Base-by-base conservation (phyloP, 2,888 invertebrate genomes). In the Tiphia femorata region DNA sequence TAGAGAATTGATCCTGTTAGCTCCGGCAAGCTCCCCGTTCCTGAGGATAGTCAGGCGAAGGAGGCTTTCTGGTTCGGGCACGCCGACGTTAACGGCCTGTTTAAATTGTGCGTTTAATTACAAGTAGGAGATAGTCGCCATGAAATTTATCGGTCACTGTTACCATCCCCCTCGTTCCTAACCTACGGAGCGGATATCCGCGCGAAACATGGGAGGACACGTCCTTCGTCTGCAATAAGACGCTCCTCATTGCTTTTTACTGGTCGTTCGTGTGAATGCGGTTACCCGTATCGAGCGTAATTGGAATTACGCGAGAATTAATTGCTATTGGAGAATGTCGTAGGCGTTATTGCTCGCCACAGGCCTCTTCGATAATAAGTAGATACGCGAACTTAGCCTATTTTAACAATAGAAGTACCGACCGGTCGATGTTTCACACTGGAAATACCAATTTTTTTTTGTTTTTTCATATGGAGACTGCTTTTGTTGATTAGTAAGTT, bases 51-150 rank as follows among this genome's bases (percentile, higher is more conserved):
- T 53, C 37, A 43, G 46, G 33, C 33, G 19, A 51, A 58, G 52
- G 56, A 67, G 58, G 65, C 51, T 62, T 70, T 68, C 67, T 57
- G 67, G 72, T 78, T 74, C 65, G 70, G 66, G 72, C 70, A 73
- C 70, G 76, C 59, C 70, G 79, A 79, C 79, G 68, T 77, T 79
- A 79, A 80, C 74, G 77, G 73, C 70, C 73, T 70, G 77, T 75
- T 80, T 80, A 80, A 80, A 78, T 80, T 79, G 80, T 80, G 76
- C 77, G 77, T 80, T 80, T 80, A 80, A 80, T 80, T 80, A 80
- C 80, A 80, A 78, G 78, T 78, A 80, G 78, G 79, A 78, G 78
- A 79, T 79, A 79, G 73, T 77, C 63, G 64, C 73, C 67, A 62
- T 58, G 59, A 75, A 79, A 80, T 80, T 80, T 80, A 80, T 80